Evolutionary conservation across 2,888 invertebrate species (phyloP), one percentile per base, ranked within the genome.

Genomic region (Ethmia dodecea): DNA sequence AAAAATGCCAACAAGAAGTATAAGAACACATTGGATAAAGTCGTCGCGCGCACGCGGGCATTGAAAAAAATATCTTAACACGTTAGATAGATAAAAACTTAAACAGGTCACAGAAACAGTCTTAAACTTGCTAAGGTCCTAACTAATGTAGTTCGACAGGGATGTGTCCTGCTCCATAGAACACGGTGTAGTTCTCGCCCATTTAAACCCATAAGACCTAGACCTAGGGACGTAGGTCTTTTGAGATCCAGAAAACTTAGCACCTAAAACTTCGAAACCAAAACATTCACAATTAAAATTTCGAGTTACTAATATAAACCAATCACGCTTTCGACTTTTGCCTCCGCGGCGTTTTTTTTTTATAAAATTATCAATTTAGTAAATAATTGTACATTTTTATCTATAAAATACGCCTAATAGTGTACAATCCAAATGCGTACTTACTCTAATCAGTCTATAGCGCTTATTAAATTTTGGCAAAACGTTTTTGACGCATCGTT

Each of bases 31-130:
- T 83, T 66, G 76, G 55, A 75, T 75, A 78, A 74, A 74, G 79
- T 72, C 58, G 49, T 54, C 60, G 47, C 58, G 48, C 42, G 42
- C 49, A 55, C 57, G 66, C 60, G 67, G 60, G 48, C 43, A 40
- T 40, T 45, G 43, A 49, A 63, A 56, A 61, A 67, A 53, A 55
- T 52, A 60, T 62, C 74, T 70, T 75, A 79, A 79, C 78, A 69
- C 64, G 68, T 73, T 74, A 77, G 77, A 78, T 73, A 78, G 77
- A 78, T 78, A 79, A 77, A 80, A 81, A 80, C 76, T 69, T 75
- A 81, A 86, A 86, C 87, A 87, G 87, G 87, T 87, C 87, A 87
- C 87, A 81, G 83, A 83, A 77, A 87, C 86, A 87, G 87, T 87
- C 87, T 87, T 87, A 86, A 72, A 57, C 81, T 80, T 83, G 80